Base-by-base conservation (phyloP, 2,113 vertebrate species). In the Sprattus sprattus region DNA sequence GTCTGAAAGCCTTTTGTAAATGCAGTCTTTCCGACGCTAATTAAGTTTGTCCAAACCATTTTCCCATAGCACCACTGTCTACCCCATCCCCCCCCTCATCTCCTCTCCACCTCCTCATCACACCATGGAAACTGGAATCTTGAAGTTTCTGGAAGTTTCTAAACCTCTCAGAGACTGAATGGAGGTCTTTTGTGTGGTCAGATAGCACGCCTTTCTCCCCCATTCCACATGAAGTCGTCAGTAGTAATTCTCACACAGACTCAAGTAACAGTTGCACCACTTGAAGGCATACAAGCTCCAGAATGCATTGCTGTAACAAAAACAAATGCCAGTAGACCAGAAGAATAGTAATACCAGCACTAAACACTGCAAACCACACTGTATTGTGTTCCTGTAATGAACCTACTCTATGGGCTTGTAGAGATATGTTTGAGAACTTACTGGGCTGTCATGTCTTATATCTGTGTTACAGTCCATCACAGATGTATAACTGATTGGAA, bases 111-210 rank as follows among this genome's bases (percentile, higher is more conserved):
- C 71, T 78, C 71, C 32, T 16, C 71, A 78, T 32, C 25, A 32
- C 71, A 78, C 71, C 71, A 32, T 78, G 71, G 71, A 78, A 78
- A 78, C 71, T 78, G 71, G 71, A 78, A 78, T 78, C 71, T 32
- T 78, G 71, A 78, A 39, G 25, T 78, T 78, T 78, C 71, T 78
- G 71, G 71, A 78, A 78, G 25, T 78, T 78, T 78, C 71, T 78
- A 39, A 78, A 67, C 64, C 64, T 67, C n/a, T 25, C 32, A 13
- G 71, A 78, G 25, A 78, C 71, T 78, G 71, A 78, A 78, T 78
- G 71, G 71, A 78, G 71, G 15, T 13, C 71, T 78, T 78, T 78
- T 78, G 71, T 78, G 71, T 39, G 28, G 71, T 39, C 71, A 78
- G 71, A 39, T 78, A 78, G 25, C 71, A 78, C 71, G 71, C 25